A percentile compares a stretch with the other conserved stretches of the same genome.
Evolutionary conservation across 2,888 invertebrate genomes (phyloP).

Genomic region (Drosophila paramelanica): DNA sequence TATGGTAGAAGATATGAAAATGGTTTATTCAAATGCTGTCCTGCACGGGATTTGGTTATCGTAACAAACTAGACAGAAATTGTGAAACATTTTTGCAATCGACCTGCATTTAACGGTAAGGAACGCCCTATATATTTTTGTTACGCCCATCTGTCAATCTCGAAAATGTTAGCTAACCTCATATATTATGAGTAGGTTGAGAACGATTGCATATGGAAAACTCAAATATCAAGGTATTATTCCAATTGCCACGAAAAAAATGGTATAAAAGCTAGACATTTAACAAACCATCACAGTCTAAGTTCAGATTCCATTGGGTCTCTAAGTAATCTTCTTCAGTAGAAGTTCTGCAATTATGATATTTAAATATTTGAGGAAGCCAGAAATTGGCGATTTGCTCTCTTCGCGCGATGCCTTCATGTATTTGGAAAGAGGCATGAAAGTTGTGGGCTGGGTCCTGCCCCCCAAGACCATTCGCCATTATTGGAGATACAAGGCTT

Average conservation of each 20-base stretch:
- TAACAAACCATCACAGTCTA: constrained; percentile 9
- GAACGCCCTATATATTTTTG: constrained; percentile 1
- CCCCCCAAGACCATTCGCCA: neutral
- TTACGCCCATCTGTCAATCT: constrained; percentile 47
- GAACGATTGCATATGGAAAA: constrained; percentile 37
- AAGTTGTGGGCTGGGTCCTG: constrained; percentile 39
- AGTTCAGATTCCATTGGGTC: neutral
- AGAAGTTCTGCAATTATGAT: constrained; percentile 16
- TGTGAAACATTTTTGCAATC: constrained; percentile 1
- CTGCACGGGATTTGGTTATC: neutral
- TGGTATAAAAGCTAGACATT: constrained; percentile 5
- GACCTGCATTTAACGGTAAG: neutral
- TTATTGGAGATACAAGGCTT: constrained; percentile 11
- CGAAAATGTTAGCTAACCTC: neutral
- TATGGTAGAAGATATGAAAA: neutral
- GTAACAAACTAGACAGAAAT: too few relatives aligned
- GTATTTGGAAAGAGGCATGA: constrained; percentile 43
- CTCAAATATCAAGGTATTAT: neutral
- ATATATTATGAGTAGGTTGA: constrained; percentile 16
- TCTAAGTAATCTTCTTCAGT: neutral
- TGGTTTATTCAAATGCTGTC: too few relatives aligned
- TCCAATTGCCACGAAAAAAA: neutral
- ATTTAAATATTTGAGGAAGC: constrained; percentile 31
- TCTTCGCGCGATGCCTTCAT: constrained; percentile 38
- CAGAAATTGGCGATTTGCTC: constrained; percentile 1